These are phyloP conservation scores for Drosophila littoralis DNA, from an alignment of 1,140 invertebrate species.

Conservation along the genomic window DNA sequence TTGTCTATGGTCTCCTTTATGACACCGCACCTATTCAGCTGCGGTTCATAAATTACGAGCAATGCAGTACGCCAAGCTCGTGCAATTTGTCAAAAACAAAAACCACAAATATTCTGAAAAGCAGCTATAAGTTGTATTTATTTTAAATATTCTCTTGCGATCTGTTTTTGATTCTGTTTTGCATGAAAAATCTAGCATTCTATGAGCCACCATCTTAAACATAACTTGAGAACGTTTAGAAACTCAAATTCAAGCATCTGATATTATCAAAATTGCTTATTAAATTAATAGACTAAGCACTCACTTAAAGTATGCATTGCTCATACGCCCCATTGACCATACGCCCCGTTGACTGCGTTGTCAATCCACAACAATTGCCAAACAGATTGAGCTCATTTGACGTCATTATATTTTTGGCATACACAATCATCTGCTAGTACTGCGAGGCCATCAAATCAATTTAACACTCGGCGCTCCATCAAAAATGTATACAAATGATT, in stretches of 20 bases:
- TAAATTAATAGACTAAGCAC: constrained; percentile 40
- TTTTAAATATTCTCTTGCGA: neutral
- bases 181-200: constrained; percentile 20
- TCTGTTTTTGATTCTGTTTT: neutral
- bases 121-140: neutral
- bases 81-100: constrained; percentile 44
- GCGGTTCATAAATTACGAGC: constrained; percentile 37
- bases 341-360: constrained; percentile 22
- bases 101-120: neutral
- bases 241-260: constrained; percentile 22
- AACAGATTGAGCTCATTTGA: constrained; percentile 59
- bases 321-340: constrained; percentile 40
- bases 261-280: constrained; percentile 45
- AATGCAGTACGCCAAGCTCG: constrained; percentile 31
- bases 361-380: constrained; percentile 32
- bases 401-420: constrained; percentile 73
- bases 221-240: constrained; percentile 8
- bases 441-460: constrained; percentile 56
- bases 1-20: constrained; percentile 33
- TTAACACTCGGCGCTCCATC: constrained; percentile 54
- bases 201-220: constrained; percentile 19
- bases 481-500: constrained; percentile 65
- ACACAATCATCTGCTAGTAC: constrained; percentile 48
- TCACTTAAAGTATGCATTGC: constrained; percentile 13
- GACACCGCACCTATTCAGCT: constrained; percentile 19